phyloP scores from a whole-genome alignment of 2,888 invertebrate species.

The Rhorus exstirpatorius region DNA sequence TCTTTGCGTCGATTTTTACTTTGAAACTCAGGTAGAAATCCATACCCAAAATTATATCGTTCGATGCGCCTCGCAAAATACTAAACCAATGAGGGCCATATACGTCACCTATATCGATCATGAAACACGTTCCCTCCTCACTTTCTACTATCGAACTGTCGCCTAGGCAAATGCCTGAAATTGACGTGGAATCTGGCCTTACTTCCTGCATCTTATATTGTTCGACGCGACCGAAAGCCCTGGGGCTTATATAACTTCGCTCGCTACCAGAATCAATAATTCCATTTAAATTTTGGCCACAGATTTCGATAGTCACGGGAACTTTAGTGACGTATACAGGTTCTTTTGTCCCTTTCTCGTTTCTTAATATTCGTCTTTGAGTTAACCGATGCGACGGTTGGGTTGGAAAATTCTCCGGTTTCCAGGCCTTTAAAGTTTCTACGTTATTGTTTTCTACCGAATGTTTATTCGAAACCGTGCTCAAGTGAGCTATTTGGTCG shows the following conservation, averaged over 20 bases:
- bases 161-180: conserved; percentile 30
- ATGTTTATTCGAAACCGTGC: too few species aligned
- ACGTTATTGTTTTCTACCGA: background rate
- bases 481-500: too few species aligned
- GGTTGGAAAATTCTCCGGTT: background rate
- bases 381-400: background rate
- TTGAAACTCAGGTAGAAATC: conserved; percentile 60
- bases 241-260: conserved; percentile 19
- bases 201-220: conserved; percentile 17
- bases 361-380: background rate
- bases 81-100: conserved; percentile 65
- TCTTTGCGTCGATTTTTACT: conserved; percentile 42
- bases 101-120: conserved; percentile 49
- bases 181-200: conserved; percentile 32
- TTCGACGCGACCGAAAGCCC: conserved; percentile 19
- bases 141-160: conserved; percentile 34
- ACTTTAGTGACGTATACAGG: conserved; percentile 34
- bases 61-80: conserved; percentile 46
- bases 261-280: conserved; percentile 57
- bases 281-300: conserved; percentile 36
- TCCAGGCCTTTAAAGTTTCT: conserved; percentile 23
- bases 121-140: conserved; percentile 42
- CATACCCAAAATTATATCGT: conserved; percentile 58
- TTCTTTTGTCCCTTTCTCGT: conserved; percentile 43
- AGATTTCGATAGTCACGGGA: conserved; percentile 46